A percentile compares a stretch with the other conserved stretches of the same genome.
phyloP scores from a whole-genome alignment of 2,113 vertebrate genomes.

The Chrysochloris asiatica region DNA sequence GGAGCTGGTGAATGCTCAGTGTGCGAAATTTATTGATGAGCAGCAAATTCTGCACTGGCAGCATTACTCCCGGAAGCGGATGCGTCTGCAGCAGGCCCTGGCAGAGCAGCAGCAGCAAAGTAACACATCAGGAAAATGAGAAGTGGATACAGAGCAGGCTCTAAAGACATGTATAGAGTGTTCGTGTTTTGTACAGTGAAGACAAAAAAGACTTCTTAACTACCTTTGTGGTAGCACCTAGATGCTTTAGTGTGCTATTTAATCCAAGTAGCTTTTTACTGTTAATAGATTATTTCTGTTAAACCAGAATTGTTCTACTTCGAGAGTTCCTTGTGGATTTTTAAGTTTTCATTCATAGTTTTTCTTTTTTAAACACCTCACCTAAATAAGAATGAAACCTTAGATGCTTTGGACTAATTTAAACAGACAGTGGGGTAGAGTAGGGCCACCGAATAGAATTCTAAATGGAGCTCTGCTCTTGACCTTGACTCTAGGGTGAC shows the following conservation, averaged over 20 bases:
- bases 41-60: slow-evolving; percentile 99
- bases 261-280: slow-evolving; percentile 25
- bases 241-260: slow-evolving; percentile 28
- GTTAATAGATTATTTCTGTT: slow-evolving; percentile 55
- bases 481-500: neutral
- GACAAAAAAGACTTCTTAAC: neutral
- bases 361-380: slow-evolving; percentile 13
- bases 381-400: slow-evolving; percentile 11
- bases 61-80: slow-evolving; percentile 96
- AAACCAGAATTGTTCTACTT: slow-evolving; percentile 30
- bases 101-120: slow-evolving; percentile 95
- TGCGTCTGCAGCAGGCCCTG: slow-evolving; percentile 96
- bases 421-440: neutral
- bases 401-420: slow-evolving; percentile 16
- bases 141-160: neutral
- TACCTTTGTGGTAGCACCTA: slow-evolving; percentile 6
- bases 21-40: slow-evolving; percentile 98
- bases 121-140: slow-evolving; percentile 91
- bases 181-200: slow-evolving; percentile 45
- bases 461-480: neutral
- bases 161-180: slow-evolving; percentile 41
- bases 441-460: neutral
- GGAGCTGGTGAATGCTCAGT: slow-evolving; percentile 98
- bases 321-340: slow-evolving; percentile 49
- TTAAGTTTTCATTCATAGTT: slow-evolving; percentile 44